Evolutionary conservation across 2,113 vertebrate species (phyloP), one percentile per base, ranked within the genome.

Genomic region (Seriola aureovittata): DNA sequence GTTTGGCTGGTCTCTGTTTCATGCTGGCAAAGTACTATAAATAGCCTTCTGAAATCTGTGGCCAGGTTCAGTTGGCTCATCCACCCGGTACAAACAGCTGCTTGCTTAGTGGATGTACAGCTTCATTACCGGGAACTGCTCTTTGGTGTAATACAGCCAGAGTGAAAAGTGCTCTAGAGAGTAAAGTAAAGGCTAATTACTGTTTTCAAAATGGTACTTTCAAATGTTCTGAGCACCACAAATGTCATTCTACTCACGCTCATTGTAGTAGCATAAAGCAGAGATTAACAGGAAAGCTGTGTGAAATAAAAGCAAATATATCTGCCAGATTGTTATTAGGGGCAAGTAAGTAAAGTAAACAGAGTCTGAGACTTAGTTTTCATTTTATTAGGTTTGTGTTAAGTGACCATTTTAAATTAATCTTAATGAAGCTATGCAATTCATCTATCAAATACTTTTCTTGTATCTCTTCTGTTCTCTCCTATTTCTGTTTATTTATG

Each of bases 31-130:
- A 16, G 16, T 7, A 3, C 86, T 91, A 94, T 89, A 92, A 94
- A 94, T 94, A 94, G 77, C 38, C 48, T 29, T 52, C 67, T 80
- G 48, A 91, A 86, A 86, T 85, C 78, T 90, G 66, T 65, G 75
- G 71, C 81, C 68, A 72, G 82, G 82, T 91, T 91, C 88, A 89
- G 65, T 87, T 85, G 75, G 88, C 91, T 89, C 73, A 73, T 88
- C 67, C 19, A 59, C 79, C 25, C 25, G 21, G 68, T 65, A 75
- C 59, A 87, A 89, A 89, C 88, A 90, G 89, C 88, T 92, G 88
- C 82, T 82, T 65, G 62, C 62, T 60, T 78, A 75, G 63, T 62
- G 67, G 59, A 79, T 75, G 70, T 73, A 40, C 75, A 57, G 16
- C 67, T 90, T 88, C 42, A 85, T 72, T 91, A 66, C 85, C 23